Base-by-base conservation (phyloP, 2,113 vertebrate genomes). In the Sinosuthora webbiana region DNA sequence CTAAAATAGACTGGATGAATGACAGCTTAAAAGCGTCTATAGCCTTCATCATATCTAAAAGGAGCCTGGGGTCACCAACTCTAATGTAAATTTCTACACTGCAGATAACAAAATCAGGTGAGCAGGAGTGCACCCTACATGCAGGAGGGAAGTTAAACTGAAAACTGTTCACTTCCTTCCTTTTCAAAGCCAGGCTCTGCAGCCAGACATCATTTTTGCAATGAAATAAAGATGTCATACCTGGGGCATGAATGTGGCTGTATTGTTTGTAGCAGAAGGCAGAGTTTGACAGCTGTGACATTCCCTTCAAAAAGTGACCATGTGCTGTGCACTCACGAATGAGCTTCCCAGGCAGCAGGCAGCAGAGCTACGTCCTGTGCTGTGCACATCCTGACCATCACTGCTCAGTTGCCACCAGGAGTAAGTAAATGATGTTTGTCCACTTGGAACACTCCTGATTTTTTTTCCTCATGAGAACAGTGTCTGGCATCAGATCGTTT, bases 341-440 rank as follows among this genome's bases (percentile, higher is more conserved):
- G 22, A 10, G 30, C 19, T 31, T 16, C 22, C 31, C 3, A 2
- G 10, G 15, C 30, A 64, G 20, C 15, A 73, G 17, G n/a, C 53
- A 55, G 45, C 25, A 55, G 13, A 52, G 7, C 15, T 1, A 0
- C 2, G 20, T 22, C 17, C 33, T 53, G 11, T 15, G 17, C 22
- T 68, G 11, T 31, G 35, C 15, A 45, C 1, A 1, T 6, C 37
- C n/a, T 39, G 21, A 22, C 53, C 25, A 8, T 25, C 31, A 2
- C n/a, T 62, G 30, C 41, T 63, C 7, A 0, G 6, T 3, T 64
- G 18, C 30, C 24, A 35, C 21, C 7, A 12, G 22, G 13, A 56
- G 28, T 3, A 49, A 87, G 52, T 4, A 47, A 75, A 59, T 7
- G 0, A 14, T 41, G 8, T 31, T 56, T 76, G 20, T 27, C 44